Evolutionary conservation across 2,113 vertebrate species (phyloP).

Genomic region (Ursus arctos): DNA sequence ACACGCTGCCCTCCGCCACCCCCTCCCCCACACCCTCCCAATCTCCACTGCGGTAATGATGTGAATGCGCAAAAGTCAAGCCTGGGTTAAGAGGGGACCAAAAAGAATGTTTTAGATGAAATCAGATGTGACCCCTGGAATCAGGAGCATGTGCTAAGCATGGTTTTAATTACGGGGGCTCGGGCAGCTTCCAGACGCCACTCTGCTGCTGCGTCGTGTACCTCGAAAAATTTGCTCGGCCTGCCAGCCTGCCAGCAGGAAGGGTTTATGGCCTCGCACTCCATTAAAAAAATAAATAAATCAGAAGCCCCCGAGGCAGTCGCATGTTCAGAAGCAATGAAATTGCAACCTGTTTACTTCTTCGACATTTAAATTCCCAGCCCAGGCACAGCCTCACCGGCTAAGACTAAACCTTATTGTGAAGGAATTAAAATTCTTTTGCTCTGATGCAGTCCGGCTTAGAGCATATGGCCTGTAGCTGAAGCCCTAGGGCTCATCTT

Average conservation of each 20-base stretch:
- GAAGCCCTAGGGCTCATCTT: constrained; percentile 74
- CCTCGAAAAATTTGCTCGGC: constrained; percentile 63
- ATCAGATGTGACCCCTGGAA: constrained; percentile 84
- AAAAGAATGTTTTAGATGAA: constrained; percentile 80
- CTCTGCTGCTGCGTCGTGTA: constrained; percentile 50
- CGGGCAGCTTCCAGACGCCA: constrained; percentile 67
- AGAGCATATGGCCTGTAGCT: constrained; percentile 57
- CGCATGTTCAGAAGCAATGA: constrained; percentile 85
- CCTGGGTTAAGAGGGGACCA: constrained; percentile 72
- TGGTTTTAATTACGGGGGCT: constrained; percentile 85
- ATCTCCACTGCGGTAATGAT: constrained; percentile 3
- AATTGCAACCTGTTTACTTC: constrained; percentile 84
- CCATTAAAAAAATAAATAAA: constrained; percentile 88
- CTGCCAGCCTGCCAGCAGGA: constrained; percentile 79
- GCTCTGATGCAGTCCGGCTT: constrained; percentile 76
- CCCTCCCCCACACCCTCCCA: background rate
- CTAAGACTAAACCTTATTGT: constrained; percentile 69
- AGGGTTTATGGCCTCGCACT: constrained; percentile 86
- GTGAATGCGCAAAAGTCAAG: constrained; percentile 63
- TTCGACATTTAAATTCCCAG: constrained; percentile 82
- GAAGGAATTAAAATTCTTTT: constrained; percentile 85
- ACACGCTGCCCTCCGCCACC: background rate
- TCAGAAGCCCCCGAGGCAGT: constrained; percentile 84
- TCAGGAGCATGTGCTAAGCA: constrained; percentile 65
- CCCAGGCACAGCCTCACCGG: constrained; percentile 66